A percentile compares a stretch with the other conserved stretches of the same genome.
Evolutionary conservation across 2,113 vertebrate species (phyloP).

Genomic region (Seriola rivoliana): DNA sequence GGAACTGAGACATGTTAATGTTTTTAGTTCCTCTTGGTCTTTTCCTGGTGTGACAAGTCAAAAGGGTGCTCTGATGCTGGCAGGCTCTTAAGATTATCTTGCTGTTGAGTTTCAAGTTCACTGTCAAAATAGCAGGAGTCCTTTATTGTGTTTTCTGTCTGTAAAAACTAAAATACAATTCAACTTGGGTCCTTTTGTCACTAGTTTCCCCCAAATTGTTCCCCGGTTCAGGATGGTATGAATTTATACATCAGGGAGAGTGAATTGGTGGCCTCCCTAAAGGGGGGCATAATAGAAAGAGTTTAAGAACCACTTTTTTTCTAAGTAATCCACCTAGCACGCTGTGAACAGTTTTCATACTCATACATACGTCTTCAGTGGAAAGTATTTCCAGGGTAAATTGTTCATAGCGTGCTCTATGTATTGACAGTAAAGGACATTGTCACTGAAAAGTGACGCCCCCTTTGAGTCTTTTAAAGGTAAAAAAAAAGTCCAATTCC

Average conservation of each 20-base stretch:
- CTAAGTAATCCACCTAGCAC: background rate
- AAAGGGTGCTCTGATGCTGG: background rate
- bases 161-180: background rate
- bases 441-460: background rate
- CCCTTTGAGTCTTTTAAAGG: background rate
- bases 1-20: background rate
- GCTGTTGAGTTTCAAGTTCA: background rate
- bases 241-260: background rate
- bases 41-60: background rate
- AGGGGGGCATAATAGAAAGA: background rate
- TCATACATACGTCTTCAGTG: background rate
- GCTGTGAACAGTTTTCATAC: background rate
- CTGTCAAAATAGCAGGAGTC: background rate
- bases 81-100: background rate
- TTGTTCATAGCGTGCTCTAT: background rate
- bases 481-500: background rate
- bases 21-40: background rate
- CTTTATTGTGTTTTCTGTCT: background rate
- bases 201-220: background rate
- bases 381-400: background rate
- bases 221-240: no score
- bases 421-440: background rate
- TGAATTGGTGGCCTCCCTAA: background rate
- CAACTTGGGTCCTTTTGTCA: background rate
- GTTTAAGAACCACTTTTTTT: background rate